Evolutionary conservation across 2,797 vertebrate genomes (phyloP).

Genomic region (Mus minutoides): DNA sequence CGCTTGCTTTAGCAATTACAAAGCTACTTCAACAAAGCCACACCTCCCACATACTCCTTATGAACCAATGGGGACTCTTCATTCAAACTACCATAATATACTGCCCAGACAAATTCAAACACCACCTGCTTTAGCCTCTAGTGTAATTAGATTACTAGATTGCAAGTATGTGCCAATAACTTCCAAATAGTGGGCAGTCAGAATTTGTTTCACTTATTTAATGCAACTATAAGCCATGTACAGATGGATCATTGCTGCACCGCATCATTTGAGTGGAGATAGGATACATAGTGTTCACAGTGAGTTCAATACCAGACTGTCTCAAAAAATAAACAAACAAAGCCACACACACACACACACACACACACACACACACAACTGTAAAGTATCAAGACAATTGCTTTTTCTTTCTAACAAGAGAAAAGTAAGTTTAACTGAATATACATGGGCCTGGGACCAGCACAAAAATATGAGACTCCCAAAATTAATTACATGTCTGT

Average conservation of each 20-base stretch:
- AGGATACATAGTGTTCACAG: background rate
- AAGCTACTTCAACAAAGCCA: background rate
- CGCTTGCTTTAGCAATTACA: background rate
- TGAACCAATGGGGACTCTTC: background rate
- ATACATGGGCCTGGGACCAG: background rate
- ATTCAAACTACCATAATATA: background rate
- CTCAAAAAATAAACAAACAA: background rate
- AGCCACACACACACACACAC: background rate
- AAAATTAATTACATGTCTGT: background rate
- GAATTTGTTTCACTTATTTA: background rate
- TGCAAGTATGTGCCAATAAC: background rate
- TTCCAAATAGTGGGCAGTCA: background rate
- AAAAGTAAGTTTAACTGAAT: background rate
- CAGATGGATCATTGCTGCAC: background rate
- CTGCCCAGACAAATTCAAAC: background rate
- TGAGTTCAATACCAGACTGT: background rate
- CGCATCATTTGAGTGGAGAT: background rate
- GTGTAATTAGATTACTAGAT: background rate
- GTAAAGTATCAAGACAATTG: background rate
- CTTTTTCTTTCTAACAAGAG: background rate
- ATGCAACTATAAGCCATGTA: background rate
- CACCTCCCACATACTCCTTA: background rate
- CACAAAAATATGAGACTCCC: background rate
- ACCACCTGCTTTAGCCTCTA: background rate
- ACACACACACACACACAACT: background rate